Evolutionary conservation across 30 jellyfish, hydroid and myxozoan species (phyloP).

Genomic region (Haliclystus octoradiatus): DNA sequence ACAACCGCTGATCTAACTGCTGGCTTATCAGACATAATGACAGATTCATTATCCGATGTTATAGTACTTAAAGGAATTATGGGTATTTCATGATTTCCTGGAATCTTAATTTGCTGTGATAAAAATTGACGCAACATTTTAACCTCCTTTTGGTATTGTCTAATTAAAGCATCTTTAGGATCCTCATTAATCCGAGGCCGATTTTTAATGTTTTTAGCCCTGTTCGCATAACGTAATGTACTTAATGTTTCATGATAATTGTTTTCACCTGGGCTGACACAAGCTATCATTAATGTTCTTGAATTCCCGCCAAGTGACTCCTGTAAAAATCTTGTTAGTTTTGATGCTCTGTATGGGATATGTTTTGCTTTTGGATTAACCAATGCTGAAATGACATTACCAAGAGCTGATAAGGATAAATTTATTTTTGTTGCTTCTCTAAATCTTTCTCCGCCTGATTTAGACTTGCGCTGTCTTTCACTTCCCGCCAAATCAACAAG

Average conservation of each 20-base stretch:
- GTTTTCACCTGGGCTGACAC: constrained; percentile 94
- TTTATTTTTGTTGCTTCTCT: constrained; percentile 93
- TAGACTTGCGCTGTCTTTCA: constrained; percentile 90
- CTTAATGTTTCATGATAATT: constrained; percentile 82
- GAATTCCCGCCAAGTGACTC: constrained; percentile 97
- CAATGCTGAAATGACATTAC: constrained; percentile 90
- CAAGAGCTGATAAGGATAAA: constrained; percentile 86
- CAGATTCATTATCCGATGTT: constrained; percentile 18
- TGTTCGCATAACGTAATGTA: constrained; percentile 87
- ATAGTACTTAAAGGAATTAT: constrained; percentile 40
- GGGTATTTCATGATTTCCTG: constrained; percentile 59
- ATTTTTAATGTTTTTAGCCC: constrained; percentile 91
- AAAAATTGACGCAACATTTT: constrained; percentile 77
- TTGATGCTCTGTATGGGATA: constrained; percentile 94
- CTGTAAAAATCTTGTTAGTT: constrained; percentile 81
- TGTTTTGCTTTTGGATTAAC: constrained; percentile 85
- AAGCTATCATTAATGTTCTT: constrained; percentile 88
- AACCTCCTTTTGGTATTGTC: constrained; percentile 85
- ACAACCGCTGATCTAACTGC: constrained; percentile 75
- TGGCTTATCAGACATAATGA: constrained; percentile 35
- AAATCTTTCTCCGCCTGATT: constrained; percentile 76
- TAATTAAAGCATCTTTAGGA: constrained; percentile 82
- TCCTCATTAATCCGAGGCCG: constrained; percentile 88
- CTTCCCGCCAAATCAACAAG: constrained; percentile 97
- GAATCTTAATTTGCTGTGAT: constrained; percentile 56